Evolutionary conservation across 2,888 invertebrate species (phyloP), one percentile per base, ranked within the genome.

Genomic region (Parnassius mnemosyne): DNA sequence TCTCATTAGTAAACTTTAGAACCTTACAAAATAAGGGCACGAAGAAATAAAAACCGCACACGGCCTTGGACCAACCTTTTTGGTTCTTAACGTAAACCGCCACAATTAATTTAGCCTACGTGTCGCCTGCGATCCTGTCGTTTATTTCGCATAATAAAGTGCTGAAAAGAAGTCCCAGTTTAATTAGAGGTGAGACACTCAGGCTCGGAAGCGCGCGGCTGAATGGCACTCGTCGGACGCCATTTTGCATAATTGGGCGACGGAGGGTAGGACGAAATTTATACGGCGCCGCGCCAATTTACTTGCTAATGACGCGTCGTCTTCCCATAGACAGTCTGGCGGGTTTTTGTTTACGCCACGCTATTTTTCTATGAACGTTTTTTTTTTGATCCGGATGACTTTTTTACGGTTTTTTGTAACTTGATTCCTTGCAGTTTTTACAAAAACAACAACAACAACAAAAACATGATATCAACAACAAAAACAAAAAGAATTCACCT

Each of bases 221-320:
- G 87, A 85, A 90, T 89, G 84, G 85, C 83, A 79, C 90, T 88
- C 84, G 83, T 83, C 79, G 84, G 88, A 80, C 87, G 90, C 85
- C 91, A 89, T 89, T 91, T 90, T 90, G 88, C 91, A 90, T 91
- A 91, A 91, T 90, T 91, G 91, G 89, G 87, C 87, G 84, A 66
- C 71, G 74, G 84, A 84, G 87, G 87, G 89, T 84, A 84, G 87
- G 74, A 81, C 85, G 88, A 88, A 89, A 89, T 89, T 89, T 89
- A 89, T 90, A 88, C 89, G 83, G 84, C 80, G 81, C 80, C 79
- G 81, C 88, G 89, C 85, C 90, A 90, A 91, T 91, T 91, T 88
- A 85, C 84, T 87, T 88, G 90, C 90, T 91, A 91, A 91, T 90
- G 91, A 91, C 85, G 87, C 84, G 82, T 84, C 86, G 83, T 88